These are phyloP conservation scores for Rhyacophila brunnea DNA, from an alignment of 1,140 invertebrate species.

Conservation along the genomic window DNA sequence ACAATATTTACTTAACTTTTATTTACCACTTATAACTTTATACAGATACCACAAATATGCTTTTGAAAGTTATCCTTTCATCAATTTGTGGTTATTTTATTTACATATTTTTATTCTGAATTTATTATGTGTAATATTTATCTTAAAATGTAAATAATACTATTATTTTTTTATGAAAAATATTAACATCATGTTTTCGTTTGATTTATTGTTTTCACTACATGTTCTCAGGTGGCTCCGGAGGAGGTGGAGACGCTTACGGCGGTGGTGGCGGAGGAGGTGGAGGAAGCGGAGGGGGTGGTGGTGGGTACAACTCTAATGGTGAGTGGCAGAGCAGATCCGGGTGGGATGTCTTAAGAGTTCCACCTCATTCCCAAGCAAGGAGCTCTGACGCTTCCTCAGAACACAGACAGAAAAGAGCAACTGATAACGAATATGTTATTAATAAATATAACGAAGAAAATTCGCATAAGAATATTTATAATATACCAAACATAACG, in stretches of 20 bases:
- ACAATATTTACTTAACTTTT: no score
- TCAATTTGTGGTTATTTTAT: no score
- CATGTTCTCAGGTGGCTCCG: constrained; percentile 7
- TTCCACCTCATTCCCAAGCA: background rate
- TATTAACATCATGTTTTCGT: background rate
- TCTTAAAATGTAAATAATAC: background rate
- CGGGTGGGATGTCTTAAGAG: constrained; percentile 38
- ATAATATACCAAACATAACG: no score
- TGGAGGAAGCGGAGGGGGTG: constrained; percentile 34
- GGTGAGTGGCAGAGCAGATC: constrained; percentile 51
- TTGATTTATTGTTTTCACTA: background rate
- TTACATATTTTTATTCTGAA: background rate
- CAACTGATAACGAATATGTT: no score
- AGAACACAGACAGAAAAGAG: no score
- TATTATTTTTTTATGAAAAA: background rate
- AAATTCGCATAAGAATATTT: no score
- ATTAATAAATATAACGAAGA: no score
- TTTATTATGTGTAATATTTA: background rate
- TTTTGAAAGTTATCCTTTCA: no score
- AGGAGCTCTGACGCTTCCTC: constrained; percentile 30
- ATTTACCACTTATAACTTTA: no score
- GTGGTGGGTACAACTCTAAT: constrained; percentile 47
- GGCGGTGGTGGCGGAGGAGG: constrained; percentile 36
- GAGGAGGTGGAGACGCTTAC: constrained; percentile 7
- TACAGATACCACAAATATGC: no score